Conservation (phyloP, 2,888 invertebrate genomes). For the Watsonalla binaria region DNA sequence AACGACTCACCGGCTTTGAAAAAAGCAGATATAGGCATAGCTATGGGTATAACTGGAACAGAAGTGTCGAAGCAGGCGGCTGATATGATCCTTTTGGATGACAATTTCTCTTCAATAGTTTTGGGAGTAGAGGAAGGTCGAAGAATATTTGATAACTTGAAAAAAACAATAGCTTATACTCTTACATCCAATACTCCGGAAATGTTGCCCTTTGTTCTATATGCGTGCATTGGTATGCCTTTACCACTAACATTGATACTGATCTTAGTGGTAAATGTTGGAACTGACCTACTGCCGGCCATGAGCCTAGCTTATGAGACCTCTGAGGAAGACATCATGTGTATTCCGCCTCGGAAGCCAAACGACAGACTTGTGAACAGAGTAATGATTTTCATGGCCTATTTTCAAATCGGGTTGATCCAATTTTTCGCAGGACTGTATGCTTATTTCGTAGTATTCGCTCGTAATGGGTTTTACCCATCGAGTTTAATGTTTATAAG, state of each 20-base stretch:
- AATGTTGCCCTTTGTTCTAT: slow-evolving; percentile 88
- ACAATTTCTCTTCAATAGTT: slow-evolving; percentile 93
- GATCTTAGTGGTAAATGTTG: slow-evolving; percentile 86
- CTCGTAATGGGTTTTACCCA: slow-evolving; percentile 87
- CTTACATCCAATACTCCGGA: slow-evolving; percentile 91
- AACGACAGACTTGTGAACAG: slow-evolving; percentile 75
- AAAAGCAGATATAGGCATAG: slow-evolving; percentile 90
- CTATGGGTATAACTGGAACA: slow-evolving; percentile 88
- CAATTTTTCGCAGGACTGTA: slow-evolving; percentile 90
- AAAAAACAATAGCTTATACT: slow-evolving; percentile 91
- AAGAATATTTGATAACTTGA: slow-evolving; percentile 90
- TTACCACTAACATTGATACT: slow-evolving; percentile 80
- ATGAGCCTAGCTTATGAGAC: slow-evolving; percentile 88
- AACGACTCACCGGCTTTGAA: slow-evolving; percentile 93
- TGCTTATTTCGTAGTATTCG: slow-evolving; percentile 88
- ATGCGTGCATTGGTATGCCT: slow-evolving; percentile 85
- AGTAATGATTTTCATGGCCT: slow-evolving; percentile 87
- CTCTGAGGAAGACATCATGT: slow-evolving; percentile 88
- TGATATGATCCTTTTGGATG: slow-evolving; percentile 93
- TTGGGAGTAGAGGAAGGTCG: slow-evolving; percentile 90
- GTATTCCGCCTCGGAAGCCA: slow-evolving; percentile 73
- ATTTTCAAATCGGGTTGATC: slow-evolving; percentile 91
- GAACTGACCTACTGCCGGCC: slow-evolving; percentile 88
- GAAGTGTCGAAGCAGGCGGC: slow-evolving; percentile 93
- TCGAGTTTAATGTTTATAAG: slow-evolving; percentile 82